phyloP scores from a whole-genome alignment of 2,888 invertebrate species.

The Zaprionus lineosus region DNA sequence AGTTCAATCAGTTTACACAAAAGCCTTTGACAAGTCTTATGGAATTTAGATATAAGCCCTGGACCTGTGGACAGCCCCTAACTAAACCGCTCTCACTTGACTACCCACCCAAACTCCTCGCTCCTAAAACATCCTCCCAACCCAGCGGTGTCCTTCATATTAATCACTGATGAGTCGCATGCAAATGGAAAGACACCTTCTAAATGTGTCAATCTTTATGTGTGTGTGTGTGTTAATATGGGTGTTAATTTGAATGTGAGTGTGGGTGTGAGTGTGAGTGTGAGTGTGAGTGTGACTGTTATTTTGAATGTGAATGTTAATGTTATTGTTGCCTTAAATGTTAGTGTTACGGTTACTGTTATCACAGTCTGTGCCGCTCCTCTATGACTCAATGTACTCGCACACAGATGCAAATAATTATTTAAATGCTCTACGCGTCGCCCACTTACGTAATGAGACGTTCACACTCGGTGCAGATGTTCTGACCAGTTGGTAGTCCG shows the following conservation, averaged over 20 bases:
- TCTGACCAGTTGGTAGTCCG: constrained; percentile 92
- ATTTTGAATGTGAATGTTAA: constrained; percentile 1
- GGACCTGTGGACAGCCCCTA: not conserved
- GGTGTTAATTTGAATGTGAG: constrained; percentile 7
- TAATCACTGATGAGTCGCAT: no score
- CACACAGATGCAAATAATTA: constrained; percentile 22
- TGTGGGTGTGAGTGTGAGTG: constrained; percentile 4
- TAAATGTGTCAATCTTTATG: no score
- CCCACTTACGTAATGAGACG: constrained; percentile 96
- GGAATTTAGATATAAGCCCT: constrained; percentile 7
- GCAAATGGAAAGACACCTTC: no score
- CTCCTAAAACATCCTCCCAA: no score
- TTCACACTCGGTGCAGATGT: constrained; percentile 98
- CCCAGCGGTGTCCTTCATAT: no score
- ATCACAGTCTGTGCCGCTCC: constrained; percentile 2
- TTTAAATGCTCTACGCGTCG: constrained; percentile 83
- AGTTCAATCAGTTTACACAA: constrained; percentile 59
- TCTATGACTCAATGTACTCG: constrained; percentile 13
- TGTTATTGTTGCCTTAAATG: constrained; percentile 1
- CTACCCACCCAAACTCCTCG: not conserved
- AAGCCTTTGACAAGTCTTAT: constrained; percentile 34
- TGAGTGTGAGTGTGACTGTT: not conserved
- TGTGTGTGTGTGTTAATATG: not conserved
- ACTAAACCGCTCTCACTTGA: not conserved
- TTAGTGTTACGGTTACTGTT: not conserved